Evolutionary conservation across 1,140 invertebrate genomes (phyloP), one percentile per base, ranked within the genome.

Genomic region (Philotrypesis tridentata): DNA sequence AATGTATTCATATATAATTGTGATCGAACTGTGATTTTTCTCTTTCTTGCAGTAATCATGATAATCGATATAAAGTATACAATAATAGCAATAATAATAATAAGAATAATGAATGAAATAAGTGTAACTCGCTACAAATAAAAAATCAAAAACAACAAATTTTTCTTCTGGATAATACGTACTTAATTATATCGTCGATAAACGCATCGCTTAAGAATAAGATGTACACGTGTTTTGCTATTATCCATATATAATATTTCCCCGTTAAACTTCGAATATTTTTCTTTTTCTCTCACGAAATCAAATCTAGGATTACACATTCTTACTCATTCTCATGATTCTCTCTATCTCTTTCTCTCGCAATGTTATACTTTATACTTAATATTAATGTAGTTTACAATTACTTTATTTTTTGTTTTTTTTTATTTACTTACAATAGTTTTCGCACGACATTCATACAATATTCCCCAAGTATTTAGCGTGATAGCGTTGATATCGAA

Each of bases 401-500:
- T 80, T 82, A 80, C 67, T 82, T 68, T 37, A 37, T 65, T 79
- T n/a, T 72, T 80, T 80, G 72, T 72, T 71, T 80, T 40, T 60
- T 68, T 68, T 79, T 31, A 37, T 61, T 68, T 83, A 74, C 48
- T 83, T 79, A 78, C 67, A 78, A 72, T 67, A 67, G 60, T 72
- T 67, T 55, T 78, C 75, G 68, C 80, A 65, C 25, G 17, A 82
- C 78, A 80, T 83, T 84, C 79, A 83, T 84, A 82, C 84, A 83
- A 81, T 74, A 65, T 73, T 79, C 31, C 75, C 73, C 83, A 27
- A 75, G 43, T 83, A 73, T 80, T 65, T 82, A 81, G 73, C 81
- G 55, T 82, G 60, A 68, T 82, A 79, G 81, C 80, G 70, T 82
- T 84, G 78, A 84, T 84, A 80, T 85, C 79, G 82, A 88, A 87